Percentiles rank a stretch among this genome's conserved stretches.
Conservation (phyloP, 2,113 vertebrate species). For the Ascaphus truei region DNA sequence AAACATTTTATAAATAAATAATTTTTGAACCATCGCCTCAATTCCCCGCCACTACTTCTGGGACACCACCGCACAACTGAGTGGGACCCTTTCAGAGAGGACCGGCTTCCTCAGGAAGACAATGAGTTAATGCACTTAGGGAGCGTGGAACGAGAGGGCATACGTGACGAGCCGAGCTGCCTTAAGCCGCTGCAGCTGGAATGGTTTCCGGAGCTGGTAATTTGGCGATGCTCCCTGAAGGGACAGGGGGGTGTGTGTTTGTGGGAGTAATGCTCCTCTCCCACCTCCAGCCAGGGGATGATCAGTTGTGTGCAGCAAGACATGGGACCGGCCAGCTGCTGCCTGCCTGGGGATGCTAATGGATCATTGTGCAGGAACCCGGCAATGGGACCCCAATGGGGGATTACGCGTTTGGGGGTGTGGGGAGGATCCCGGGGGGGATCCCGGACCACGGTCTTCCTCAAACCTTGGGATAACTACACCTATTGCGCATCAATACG, state of each 20-base stretch:
- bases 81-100: no score
- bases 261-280: not conserved
- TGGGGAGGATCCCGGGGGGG: no score
- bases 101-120: no score
- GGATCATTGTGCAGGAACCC: not conserved
- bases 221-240: not conserved
- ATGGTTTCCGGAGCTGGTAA: not conserved
- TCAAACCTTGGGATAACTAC: no score
- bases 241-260: not conserved
- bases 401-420: no score
- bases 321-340: not conserved
- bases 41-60: no score
- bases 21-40: no score
- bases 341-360: not conserved
- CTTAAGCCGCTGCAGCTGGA: not conserved
- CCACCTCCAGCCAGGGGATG: not conserved
- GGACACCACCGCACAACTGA: no score
- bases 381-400: not conserved
- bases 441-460: no score
- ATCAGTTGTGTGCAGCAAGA: not conserved
- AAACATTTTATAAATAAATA: no score
- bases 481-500: no score
- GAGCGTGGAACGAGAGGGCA: not conserved
- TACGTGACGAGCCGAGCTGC: not conserved
- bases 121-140: not conserved